A percentile compares a stretch with the other conserved stretches of the same genome.
phyloP scores from a whole-genome alignment of 2,888 invertebrate species.

The Plebejus anna region DNA sequence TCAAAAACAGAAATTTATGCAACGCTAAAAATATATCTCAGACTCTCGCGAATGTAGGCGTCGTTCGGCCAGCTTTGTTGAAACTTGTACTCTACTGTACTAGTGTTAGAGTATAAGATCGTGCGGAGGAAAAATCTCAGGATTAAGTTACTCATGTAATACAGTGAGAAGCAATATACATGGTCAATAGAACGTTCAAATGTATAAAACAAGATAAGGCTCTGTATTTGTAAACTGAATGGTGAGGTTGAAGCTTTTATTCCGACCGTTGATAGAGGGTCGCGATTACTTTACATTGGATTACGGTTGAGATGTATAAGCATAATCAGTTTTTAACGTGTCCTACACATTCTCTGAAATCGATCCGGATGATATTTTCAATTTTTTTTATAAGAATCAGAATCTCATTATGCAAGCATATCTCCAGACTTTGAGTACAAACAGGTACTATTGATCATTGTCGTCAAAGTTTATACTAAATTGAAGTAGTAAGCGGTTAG shows the following conservation, averaged over 20 bases:
- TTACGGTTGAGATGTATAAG: not conserved
- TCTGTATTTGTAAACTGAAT: slow-evolving; percentile 36
- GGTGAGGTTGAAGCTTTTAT: slow-evolving; percentile 31
- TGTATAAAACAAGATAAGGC: slow-evolving; percentile 39
- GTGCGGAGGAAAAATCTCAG: slow-evolving; percentile 13
- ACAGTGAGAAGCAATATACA: slow-evolving; percentile 38
- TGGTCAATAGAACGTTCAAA: slow-evolving; percentile 40
- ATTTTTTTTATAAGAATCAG: not conserved
- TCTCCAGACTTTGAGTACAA: no score
- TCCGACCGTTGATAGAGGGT: not conserved
- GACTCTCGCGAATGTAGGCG: slow-evolving; percentile 41
- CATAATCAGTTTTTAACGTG: not conserved
- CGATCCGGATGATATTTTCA: not conserved
- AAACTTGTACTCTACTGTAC: slow-evolving; percentile 32
- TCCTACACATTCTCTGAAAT: not conserved
- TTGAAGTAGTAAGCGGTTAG: slow-evolving; percentile 19
- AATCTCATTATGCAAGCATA: no score
- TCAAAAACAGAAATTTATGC: slow-evolving; percentile 43
- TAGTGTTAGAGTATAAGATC: slow-evolving; percentile 11
- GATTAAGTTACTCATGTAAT: slow-evolving; percentile 42
- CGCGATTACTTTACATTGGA: slow-evolving; percentile 9
- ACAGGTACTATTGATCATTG: no score
- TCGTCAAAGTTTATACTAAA: not conserved
- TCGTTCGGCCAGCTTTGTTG: slow-evolving; percentile 31
- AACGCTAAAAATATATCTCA: slow-evolving; percentile 43